Evolutionary conservation across 2,113 vertebrate genomes (phyloP).

Genomic region (Henicopernis longicauda): DNA sequence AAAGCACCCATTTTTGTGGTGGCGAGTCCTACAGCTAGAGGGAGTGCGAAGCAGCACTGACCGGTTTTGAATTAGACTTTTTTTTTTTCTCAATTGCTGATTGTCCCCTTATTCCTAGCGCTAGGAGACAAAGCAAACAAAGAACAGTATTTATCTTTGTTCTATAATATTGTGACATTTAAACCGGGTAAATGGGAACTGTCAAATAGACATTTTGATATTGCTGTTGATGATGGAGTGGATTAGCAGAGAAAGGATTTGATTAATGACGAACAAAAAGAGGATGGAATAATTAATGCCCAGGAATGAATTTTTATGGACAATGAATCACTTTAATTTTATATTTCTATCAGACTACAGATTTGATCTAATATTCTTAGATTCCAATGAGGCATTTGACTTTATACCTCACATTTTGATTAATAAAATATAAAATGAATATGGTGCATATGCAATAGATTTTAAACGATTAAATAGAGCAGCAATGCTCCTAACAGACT

Average conservation of each 20-base stretch:
- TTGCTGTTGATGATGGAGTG: not conserved
- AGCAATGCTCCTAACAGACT: not conserved
- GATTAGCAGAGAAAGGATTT: not conserved
- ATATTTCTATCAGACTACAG: not conserved
- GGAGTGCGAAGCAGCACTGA: not conserved
- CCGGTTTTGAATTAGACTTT: not conserved
- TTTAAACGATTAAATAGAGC: not conserved
- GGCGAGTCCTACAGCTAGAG: not conserved
- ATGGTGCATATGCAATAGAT: not conserved
- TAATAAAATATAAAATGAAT: constrained; percentile 29
- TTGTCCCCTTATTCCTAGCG: not conserved
- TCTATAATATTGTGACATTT: constrained; percentile 5
- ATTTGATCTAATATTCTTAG: constrained; percentile 1
- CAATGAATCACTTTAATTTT: not conserved
- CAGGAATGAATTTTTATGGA: not conserved
- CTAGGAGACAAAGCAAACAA: constrained; percentile 11
- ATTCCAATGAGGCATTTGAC: constrained; percentile 5
- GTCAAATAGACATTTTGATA: not conserved
- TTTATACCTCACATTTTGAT: not conserved
- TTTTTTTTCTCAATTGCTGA: not conserved
- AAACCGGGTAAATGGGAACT: not conserved
- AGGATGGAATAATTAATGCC: constrained; percentile 30
- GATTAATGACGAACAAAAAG: not conserved
- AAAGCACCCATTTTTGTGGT: not conserved
- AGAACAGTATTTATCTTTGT: constrained; percentile 7